phyloP scores from a whole-genome alignment of 2,888 invertebrate species.

The Conomelus anceps region DNA sequence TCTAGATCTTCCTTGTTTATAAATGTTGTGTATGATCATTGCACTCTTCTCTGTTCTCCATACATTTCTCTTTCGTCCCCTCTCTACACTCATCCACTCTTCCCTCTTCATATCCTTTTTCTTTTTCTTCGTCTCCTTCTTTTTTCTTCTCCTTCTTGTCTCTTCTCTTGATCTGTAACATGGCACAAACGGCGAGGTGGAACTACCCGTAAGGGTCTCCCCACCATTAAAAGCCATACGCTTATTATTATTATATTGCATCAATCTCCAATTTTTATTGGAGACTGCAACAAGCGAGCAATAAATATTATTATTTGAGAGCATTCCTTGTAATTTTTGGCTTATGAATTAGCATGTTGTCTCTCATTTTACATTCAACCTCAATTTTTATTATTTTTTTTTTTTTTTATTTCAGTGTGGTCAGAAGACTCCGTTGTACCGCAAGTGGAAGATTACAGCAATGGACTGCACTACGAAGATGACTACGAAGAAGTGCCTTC shows the following conservation, averaged over 20 bases:
- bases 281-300: too few relatives aligned
- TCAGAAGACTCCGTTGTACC: slow-evolving; percentile 15
- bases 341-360: too few relatives aligned
- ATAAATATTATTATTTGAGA: too few relatives aligned
- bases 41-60: neutral
- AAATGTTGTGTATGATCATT: too few relatives aligned
- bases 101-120: neutral
- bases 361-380: too few relatives aligned
- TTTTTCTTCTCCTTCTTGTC: neutral
- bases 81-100: neutral
- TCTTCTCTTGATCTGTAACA: too few relatives aligned
- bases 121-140: neutral
- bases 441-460: slow-evolving; percentile 26
- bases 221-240: too few relatives aligned
- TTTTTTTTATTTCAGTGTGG: slow-evolving; percentile 22
- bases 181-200: too few relatives aligned
- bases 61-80: neutral
- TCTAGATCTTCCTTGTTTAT: neutral
- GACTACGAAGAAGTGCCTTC: slow-evolving; percentile 31
- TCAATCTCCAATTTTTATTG: too few relatives aligned
- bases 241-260: too few relatives aligned
- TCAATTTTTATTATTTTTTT: neutral
- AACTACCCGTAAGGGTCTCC: too few relatives aligned
- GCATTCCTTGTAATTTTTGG: too few relatives aligned
- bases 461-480: slow-evolving; percentile 30